Conservation (phyloP, 1,140 invertebrate species). For the Panagrolaimus sp. region DNA sequence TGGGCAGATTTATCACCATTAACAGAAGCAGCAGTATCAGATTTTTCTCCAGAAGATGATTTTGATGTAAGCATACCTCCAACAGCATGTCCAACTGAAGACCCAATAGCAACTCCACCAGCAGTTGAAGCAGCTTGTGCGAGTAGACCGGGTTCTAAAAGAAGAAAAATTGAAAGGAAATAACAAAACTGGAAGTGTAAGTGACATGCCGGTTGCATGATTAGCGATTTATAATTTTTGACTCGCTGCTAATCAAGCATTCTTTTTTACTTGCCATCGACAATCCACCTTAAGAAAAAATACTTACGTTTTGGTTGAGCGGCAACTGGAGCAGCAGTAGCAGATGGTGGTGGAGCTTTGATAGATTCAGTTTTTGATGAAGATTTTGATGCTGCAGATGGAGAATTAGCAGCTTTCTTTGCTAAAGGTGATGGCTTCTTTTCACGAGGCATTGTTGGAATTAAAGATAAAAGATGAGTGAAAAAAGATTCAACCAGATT, state of each 20-base stretch:
- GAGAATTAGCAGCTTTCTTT: not conserved
- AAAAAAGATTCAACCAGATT: not conserved
- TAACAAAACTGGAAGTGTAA: no score
- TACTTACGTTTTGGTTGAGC: not conserved
- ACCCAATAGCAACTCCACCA: constrained; percentile 61
- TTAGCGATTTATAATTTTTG: no score
- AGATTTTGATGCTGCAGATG: not conserved
- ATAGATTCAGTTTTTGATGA: not conserved
- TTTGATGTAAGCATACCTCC: constrained; percentile 6
- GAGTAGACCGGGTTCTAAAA: constrained; percentile 58
- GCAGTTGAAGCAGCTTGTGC: constrained; percentile 62
- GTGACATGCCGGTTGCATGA: no score
- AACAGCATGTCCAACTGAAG: constrained; percentile 57
- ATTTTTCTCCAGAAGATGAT: not conserved
- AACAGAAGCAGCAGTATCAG: not conserved
- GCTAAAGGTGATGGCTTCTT: not conserved
- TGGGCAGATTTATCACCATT: not conserved
- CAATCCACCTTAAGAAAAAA: no score
- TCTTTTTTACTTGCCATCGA: no score
- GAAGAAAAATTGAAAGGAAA: not conserved
- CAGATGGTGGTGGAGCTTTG: not conserved
- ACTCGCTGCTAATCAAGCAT: no score
- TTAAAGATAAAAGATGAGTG: not conserved
- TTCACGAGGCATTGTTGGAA: not conserved
- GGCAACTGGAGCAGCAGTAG: not conserved